Percentiles rank a stretch among this genome's conserved stretches.
These are phyloP conservation scores for Montipora cactus DNA, from an alignment of 64 coral and sea anemone species.

Conservation along the genomic window DNA sequence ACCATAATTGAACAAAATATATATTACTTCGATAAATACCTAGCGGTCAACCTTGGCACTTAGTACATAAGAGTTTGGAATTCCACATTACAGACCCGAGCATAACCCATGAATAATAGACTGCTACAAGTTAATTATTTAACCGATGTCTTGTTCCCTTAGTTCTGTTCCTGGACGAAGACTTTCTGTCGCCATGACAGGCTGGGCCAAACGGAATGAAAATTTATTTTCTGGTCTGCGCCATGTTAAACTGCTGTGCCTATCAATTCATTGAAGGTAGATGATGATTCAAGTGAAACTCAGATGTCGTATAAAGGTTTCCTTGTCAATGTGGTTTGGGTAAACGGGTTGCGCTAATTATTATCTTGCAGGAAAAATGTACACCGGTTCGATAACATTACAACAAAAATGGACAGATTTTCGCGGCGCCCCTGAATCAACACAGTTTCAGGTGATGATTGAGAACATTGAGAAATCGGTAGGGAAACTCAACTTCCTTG, in stretches of 20 bases:
- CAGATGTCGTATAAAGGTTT: not conserved
- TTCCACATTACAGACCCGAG: too few species aligned
- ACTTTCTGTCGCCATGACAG: slow-evolving; percentile 24
- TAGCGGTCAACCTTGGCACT: too few species aligned
- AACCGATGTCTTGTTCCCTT: not conserved
- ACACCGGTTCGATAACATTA: slow-evolving; percentile 63
- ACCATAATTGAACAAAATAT: too few species aligned
- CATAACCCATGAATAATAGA: not conserved
- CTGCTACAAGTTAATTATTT: not conserved
- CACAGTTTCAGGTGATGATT: slow-evolving; percentile 37
- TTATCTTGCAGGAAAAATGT: not conserved
- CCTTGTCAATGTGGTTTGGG: not conserved
- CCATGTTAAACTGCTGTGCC: not conserved
- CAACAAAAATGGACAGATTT: slow-evolving; percentile 63
- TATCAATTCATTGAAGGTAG: slow-evolving; percentile 5
- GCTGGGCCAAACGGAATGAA: slow-evolving; percentile 6
- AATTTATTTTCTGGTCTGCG: slow-evolving; percentile 8
- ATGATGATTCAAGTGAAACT: not conserved
- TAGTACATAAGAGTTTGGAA: too few species aligned
- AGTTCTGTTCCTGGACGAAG: not conserved
- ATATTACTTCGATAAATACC: too few species aligned
- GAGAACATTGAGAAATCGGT: slow-evolving; percentile 62
- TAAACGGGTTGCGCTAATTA: not conserved
- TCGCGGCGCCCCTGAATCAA: not conserved
- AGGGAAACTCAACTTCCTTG: not conserved